A percentile compares a stretch with the other conserved stretches of the same genome.
phyloP scores from a whole-genome alignment of 2,113 vertebrate species.

The Balaenoptera acutorostrata region DNA sequence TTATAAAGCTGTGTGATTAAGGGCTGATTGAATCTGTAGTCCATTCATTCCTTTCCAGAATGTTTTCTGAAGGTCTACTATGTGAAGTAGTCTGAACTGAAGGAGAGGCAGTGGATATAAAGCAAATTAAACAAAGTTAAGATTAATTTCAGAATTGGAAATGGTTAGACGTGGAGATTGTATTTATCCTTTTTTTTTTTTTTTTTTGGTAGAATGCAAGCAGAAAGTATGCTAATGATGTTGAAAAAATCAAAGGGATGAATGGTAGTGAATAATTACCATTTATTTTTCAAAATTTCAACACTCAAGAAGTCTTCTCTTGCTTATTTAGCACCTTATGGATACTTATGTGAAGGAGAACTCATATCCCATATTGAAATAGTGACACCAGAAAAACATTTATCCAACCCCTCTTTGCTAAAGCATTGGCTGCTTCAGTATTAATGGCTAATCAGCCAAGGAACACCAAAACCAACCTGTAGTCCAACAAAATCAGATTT shows the following conservation, averaged over 20 bases:
- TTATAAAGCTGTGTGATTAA: background rate
- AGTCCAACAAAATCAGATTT: background rate
- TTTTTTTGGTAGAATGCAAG: background rate
- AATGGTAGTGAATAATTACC: background rate
- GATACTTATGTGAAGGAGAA: background rate
- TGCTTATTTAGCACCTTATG: rapidly evolving
- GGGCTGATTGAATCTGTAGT: background rate
- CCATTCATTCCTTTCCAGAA: background rate
- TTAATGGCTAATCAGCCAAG: background rate
- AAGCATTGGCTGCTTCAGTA: background rate
- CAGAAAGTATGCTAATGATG: background rate
- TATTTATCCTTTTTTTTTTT: background rate
- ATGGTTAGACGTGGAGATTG: background rate
- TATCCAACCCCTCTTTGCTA: background rate
- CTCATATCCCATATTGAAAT: background rate
- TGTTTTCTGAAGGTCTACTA: background rate
- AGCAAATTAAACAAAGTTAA: background rate
- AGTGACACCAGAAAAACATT: background rate
- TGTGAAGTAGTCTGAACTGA: background rate
- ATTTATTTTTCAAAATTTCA: background rate
- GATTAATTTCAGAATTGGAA: background rate
- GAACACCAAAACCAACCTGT: background rate
- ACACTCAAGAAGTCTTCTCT: background rate
- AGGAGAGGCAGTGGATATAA: background rate
- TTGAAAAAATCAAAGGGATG: background rate